A percentile compares a stretch with the other conserved stretches of the same genome.
These are phyloP conservation scores for Ophion costatus DNA, from an alignment of 2,888 invertebrate species.

Conservation along the genomic window DNA sequence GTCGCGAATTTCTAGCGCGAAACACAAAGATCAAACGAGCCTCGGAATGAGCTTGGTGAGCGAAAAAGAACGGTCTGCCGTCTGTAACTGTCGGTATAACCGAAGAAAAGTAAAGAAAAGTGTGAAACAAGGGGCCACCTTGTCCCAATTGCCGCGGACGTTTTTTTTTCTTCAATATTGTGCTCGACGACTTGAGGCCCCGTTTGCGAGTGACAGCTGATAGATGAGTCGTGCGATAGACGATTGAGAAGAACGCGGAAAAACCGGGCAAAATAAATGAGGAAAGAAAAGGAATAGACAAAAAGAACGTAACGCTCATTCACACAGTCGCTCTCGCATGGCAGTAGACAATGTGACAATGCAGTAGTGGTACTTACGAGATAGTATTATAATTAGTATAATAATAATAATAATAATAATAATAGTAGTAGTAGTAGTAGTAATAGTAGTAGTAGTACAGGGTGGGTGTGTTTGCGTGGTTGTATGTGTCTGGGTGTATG, in stretches of 20 bases:
- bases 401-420: conserved; percentile 72
- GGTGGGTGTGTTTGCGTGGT: conserved; percentile 75
- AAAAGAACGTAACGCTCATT: conserved; percentile 58
- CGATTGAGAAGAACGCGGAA: background rate
- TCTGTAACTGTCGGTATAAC: no score
- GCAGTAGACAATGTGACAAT: conserved; percentile 84
- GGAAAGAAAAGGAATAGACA: conserved; percentile 22
- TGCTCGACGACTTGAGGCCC: background rate
- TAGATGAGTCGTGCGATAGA: conserved; percentile 44
- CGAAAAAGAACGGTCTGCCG: no score
- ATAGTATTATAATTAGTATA: conserved; percentile 76
- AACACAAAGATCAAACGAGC: no score
- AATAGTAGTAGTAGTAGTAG: conserved; percentile 82
- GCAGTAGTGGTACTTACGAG: conserved; percentile 83
- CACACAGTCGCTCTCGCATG: conserved; percentile 78
- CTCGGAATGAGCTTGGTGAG: no score
- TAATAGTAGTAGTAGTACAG: conserved; percentile 82
- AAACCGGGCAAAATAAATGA: conserved; percentile 45
- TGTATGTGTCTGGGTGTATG: conserved; percentile 73
- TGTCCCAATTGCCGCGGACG: background rate
- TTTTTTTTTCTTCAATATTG: background rate
- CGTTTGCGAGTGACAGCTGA: background rate
- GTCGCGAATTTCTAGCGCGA: no score
- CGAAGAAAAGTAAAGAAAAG: conserved; percentile 33
- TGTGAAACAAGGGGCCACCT: conserved; percentile 49